phyloP scores from a whole-genome alignment of 2,797 vertebrate species.

The Heterohyrax brucei region DNA sequence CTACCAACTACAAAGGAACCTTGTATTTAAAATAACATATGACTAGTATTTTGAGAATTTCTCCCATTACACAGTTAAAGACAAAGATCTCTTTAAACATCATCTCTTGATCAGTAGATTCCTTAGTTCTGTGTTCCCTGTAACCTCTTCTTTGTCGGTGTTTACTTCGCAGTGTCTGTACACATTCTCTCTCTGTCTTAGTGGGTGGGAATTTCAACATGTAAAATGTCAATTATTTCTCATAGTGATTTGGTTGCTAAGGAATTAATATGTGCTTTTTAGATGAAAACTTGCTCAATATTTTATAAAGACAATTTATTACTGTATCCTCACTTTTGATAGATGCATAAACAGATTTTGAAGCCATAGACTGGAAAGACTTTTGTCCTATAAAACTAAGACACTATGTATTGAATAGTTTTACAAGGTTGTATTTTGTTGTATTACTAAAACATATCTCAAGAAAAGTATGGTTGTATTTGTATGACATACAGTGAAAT shows the following conservation, averaged over 20 bases:
- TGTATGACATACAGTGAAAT: slow-evolving; percentile 52
- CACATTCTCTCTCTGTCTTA: neutral
- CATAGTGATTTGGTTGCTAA: neutral
- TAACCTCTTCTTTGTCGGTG: neutral
- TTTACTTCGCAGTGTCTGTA: neutral
- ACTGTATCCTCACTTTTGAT: slow-evolving; percentile 27
- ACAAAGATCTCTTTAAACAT: slow-evolving; percentile 12
- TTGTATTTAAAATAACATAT: neutral
- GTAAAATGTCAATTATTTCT: neutral
- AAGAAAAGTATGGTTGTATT: slow-evolving; percentile 37
- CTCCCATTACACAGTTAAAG: slow-evolving; percentile 18
- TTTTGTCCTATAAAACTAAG: slow-evolving; percentile 39
- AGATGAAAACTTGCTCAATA: neutral
- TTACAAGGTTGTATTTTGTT: neutral
- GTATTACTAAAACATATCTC: slow-evolving; percentile 42
- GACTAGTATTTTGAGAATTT: neutral
- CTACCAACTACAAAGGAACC: neutral
- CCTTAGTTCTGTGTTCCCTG: neutral
- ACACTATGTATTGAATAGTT: slow-evolving; percentile 50
- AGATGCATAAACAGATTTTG: neutral
- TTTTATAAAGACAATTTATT: slow-evolving; percentile 39
- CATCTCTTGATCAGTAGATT: slow-evolving; percentile 21
- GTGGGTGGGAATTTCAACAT: neutral
- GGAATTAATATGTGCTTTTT: neutral
- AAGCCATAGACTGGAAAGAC: slow-evolving; percentile 18